These are phyloP conservation scores for Myodes glareolus DNA, from an alignment of 2,113 vertebrate genomes.

Conservation along the genomic window DNA sequence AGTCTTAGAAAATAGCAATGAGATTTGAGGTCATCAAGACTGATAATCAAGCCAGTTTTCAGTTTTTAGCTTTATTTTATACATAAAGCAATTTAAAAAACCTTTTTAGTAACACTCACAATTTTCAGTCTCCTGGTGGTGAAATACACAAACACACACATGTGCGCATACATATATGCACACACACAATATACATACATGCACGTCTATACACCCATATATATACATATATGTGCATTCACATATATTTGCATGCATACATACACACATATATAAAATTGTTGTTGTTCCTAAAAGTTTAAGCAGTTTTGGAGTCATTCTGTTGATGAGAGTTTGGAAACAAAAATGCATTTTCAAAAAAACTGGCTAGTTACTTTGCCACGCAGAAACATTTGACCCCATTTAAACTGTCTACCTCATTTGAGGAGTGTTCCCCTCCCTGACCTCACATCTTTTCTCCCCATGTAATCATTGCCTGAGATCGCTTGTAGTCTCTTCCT, in stretches of 20 bases:
- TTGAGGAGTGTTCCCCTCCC: neutral
- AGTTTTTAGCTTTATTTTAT: neutral
- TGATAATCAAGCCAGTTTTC: neutral
- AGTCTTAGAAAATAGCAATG: neutral
- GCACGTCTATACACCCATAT: neutral
- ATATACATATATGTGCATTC: neutral
- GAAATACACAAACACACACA: neutral
- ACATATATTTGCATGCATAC: neutral
- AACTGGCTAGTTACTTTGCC: neutral
- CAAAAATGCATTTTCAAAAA: neutral
- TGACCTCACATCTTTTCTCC: neutral
- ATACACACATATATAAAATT: neutral
- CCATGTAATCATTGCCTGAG: neutral
- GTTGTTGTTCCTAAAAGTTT: neutral
- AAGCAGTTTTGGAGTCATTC: neutral
- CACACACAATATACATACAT: no score
- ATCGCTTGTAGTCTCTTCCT: neutral
- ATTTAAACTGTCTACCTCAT: neutral
- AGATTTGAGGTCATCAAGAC: neutral
- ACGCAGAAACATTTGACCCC: neutral
- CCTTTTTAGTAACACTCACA: neutral
- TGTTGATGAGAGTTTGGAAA: neutral
- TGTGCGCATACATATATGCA: no score
- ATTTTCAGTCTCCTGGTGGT: neutral
- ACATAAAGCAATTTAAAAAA: neutral